Evolutionary conservation across 2,113 vertebrate species (phyloP), one percentile per base, ranked within the genome.

Genomic region (Oriolus oriolus): DNA sequence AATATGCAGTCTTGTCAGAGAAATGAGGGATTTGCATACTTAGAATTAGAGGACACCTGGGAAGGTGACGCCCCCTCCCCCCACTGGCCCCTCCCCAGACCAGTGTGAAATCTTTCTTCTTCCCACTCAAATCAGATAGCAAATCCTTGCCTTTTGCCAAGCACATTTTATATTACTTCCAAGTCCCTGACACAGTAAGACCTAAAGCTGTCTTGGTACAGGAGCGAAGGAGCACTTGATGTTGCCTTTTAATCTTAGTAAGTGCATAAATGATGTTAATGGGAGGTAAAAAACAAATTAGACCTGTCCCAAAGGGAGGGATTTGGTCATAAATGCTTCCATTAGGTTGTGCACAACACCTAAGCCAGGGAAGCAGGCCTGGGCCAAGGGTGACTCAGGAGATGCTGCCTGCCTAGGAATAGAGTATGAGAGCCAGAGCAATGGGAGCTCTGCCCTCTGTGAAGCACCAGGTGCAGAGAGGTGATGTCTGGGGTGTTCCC

Each of bases 221-320:
- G 41, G 23, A 73, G 49, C 0, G 0, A 77, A 77, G 42, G 28
- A 77, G 59, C 24, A 15, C 4, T 4, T 19, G 45, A 53, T 2
- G 2, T 31, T 76, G 33, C 33, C 33, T 65, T 80, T 82, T 68
- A 52, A 49, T 78, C 50, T 74, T 65, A 47, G 24, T 26, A 78
- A 84, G 49, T 27, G 22, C 20, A 27, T 24, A 44, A 59, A 66
- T n/a, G 4, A 63, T 61, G 27, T 24, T 66, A 61, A 80, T 44
- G 30, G 18, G 30, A 86, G 30, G 66, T 63, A 49, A 87, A 78
- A 88, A 69, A 1, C 30, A 49, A 42, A 33, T 54, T 11, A 64
- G 19, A 57, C 59, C 33, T 42, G 28, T 76, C 37, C 45, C 57
- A 80, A 53, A 89, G 35, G 42, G 81, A 59, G 18, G 8, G 16